Conservation (phyloP, 1,140 invertebrate species). For the Coptotermes formosanus region DNA sequence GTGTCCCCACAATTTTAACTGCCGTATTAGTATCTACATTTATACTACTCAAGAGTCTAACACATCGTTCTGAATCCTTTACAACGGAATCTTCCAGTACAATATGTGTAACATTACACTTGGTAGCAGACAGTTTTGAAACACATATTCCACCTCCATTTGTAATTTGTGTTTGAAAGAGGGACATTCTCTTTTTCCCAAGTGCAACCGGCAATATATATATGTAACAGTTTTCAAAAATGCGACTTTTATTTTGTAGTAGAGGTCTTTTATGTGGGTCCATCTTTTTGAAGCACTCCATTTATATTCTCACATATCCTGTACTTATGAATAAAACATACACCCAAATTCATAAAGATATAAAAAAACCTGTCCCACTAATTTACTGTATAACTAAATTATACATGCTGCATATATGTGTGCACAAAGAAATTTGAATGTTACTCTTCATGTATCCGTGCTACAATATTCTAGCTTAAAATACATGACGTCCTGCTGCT, state of each 20-base stretch:
- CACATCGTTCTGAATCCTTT: background rate
- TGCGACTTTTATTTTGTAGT: background rate
- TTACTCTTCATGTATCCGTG: too few relatives aligned
- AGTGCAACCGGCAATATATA: slow-evolving; percentile 12
- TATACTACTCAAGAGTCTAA: background rate
- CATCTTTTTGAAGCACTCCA: background rate
- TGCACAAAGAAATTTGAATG: too few relatives aligned
- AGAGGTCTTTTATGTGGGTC: background rate
- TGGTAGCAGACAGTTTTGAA: background rate
- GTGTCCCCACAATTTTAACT: slow-evolving; percentile 17
- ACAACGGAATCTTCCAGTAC: background rate
- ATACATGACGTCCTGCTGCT: too few relatives aligned
- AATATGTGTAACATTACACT: background rate
- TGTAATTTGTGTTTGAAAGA: background rate
- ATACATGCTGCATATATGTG: too few relatives aligned
- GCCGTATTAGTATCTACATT: background rate
- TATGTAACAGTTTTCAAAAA: background rate
- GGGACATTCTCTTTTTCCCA: slow-evolving; percentile 2
- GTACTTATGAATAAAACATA: too few relatives aligned
- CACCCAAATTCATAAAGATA: too few relatives aligned
- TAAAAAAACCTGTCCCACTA: too few relatives aligned
- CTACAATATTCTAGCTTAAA: too few relatives aligned
- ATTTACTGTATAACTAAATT: too few relatives aligned
- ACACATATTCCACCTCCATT: background rate
- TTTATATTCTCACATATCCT: too few relatives aligned